Percentiles rank a stretch among this genome's conserved stretches.
These are phyloP conservation scores for Rhineura floridana DNA, from an alignment of 2,113 vertebrate species.

Conservation along the genomic window DNA sequence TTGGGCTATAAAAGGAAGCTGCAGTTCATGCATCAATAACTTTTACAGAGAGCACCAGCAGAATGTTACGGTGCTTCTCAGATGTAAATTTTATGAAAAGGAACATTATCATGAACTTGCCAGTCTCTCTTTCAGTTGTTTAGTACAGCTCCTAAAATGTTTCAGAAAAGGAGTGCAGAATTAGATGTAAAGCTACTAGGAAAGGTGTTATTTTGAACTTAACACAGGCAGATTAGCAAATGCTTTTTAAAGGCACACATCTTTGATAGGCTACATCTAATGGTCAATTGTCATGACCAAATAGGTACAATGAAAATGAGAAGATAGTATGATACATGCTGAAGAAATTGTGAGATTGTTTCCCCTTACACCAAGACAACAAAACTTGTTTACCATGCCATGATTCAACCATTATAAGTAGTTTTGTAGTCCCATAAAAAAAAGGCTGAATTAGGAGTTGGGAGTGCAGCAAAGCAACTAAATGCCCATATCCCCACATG, in stretches of 20 bases:
- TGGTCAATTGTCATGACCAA: background rate
- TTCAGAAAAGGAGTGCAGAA: background rate
- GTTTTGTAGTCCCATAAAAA: background rate
- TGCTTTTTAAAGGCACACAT: background rate
- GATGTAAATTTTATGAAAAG: slow-evolving; percentile 6
- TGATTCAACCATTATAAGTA: background rate
- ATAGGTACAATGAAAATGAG: background rate
- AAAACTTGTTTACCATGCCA: background rate
- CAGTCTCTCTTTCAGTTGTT: background rate
- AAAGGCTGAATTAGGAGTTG: background rate
- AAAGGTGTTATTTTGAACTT: background rate
- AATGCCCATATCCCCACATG: too few relatives aligned
- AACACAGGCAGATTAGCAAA: background rate
- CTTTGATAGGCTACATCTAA: background rate
- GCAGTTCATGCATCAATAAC: slow-evolving; percentile 5
- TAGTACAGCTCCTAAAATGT: background rate
- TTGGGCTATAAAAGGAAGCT: background rate
- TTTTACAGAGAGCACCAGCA: slow-evolving; percentile 11
- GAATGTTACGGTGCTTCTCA: background rate
- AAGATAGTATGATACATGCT: background rate
- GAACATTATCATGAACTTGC: background rate
- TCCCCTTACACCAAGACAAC: background rate
- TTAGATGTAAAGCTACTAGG: background rate
- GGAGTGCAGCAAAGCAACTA: background rate
- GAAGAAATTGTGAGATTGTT: background rate